Conservation (phyloP, 2,113 vertebrate genomes). For the Forbesichthys papilliferus region DNA sequence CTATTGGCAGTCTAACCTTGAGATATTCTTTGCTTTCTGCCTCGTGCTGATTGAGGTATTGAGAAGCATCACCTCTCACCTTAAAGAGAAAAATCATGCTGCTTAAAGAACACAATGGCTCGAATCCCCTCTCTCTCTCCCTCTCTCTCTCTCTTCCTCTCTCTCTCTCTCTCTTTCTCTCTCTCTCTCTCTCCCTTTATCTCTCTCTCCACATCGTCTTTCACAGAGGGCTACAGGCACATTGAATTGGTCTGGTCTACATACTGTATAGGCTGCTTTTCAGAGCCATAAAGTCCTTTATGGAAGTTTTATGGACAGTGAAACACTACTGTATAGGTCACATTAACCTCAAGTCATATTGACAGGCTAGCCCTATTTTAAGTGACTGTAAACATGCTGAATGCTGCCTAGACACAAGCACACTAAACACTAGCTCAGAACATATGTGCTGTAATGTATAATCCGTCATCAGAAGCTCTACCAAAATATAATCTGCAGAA, state of each 20-base stretch:
- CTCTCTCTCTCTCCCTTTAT: not conserved
- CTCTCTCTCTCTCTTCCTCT: conserved; percentile 26
- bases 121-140: conserved; percentile 25
- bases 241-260: conserved; percentile 48
- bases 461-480: not conserved
- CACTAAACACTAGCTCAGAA: conserved; percentile 2
- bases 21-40: conserved; percentile 60
- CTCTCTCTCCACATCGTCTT: conserved; percentile 30
- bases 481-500: no score
- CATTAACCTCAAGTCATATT: not conserved
- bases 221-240: conserved; percentile 58
- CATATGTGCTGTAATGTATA: conserved; percentile 9
- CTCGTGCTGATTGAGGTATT: conserved; percentile 61
- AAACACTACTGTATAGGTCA: conserved; percentile 34
- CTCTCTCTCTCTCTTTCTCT: conserved; percentile 23
- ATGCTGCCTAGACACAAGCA: conserved; percentile 8
- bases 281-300: conserved; percentile 43
- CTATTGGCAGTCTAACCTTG: conserved; percentile 65
- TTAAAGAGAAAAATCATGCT: conserved; percentile 54
- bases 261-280: conserved; percentile 24
- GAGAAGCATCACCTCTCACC: conserved; percentile 64
- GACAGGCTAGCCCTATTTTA: conserved; percentile 17
- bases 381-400: not conserved
- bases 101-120: conserved; percentile 54
- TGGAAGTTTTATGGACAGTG: conserved; percentile 34